A percentile compares a stretch with the other conserved stretches of the same genome.
These are phyloP conservation scores for Fragum whitleyi DNA, from an alignment of 2,888 invertebrate genomes.

Conservation along the genomic window DNA sequence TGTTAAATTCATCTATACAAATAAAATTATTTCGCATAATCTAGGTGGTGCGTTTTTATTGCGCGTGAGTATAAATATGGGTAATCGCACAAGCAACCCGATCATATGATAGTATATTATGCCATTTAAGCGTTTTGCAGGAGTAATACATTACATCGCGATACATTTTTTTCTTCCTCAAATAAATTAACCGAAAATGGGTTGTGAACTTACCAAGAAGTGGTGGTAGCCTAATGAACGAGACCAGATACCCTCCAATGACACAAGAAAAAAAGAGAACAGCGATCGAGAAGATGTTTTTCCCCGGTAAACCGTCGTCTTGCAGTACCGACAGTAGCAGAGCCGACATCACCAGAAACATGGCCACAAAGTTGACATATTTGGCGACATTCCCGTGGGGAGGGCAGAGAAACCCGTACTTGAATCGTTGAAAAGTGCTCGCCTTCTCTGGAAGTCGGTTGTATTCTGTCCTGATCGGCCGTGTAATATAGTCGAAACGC, in stretches of 20 bases:
- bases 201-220: slow-evolving; percentile 74
- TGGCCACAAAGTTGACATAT: slow-evolving; percentile 71
- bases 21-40: too few relatives aligned
- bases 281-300: slow-evolving; percentile 80
- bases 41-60: too few relatives aligned
- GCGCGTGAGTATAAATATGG: too few relatives aligned
- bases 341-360: slow-evolving; percentile 71
- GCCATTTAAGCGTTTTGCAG: too few relatives aligned
- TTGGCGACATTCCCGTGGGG: slow-evolving; percentile 86
- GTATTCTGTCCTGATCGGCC: slow-evolving; percentile 72
- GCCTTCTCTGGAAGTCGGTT: slow-evolving; percentile 75
- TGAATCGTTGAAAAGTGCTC: slow-evolving; percentile 63
- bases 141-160: too few relatives aligned
- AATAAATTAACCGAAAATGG: too few relatives aligned
- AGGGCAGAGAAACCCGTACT: slow-evolving; percentile 79
- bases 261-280: slow-evolving; percentile 78
- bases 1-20: too few relatives aligned
- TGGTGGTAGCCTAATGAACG: slow-evolving; percentile 78
- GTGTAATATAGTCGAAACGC: background rate
- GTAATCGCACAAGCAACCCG: too few relatives aligned
- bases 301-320: slow-evolving; percentile 79
- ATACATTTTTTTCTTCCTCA: too few relatives aligned
- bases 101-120: too few relatives aligned
- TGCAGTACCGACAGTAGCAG: slow-evolving; percentile 75
- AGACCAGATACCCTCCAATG: slow-evolving; percentile 78